Evolutionary conservation across 2,113 vertebrate genomes (phyloP).

Genomic region (Leptobrachium leishanense): DNA sequence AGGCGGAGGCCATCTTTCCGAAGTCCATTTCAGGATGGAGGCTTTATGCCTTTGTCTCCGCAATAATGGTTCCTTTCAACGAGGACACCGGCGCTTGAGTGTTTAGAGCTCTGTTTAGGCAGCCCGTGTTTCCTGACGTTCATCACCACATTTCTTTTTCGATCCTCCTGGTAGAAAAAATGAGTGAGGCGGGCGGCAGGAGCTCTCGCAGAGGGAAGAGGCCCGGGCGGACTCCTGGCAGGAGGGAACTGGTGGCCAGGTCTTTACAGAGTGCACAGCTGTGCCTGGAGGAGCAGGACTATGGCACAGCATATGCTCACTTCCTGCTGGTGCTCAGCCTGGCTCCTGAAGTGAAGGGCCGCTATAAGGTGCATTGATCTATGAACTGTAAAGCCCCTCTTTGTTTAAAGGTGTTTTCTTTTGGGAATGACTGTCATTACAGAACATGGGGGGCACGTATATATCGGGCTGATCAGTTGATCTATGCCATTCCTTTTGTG

Average conservation of each 20-base stretch:
- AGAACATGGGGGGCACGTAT: too few relatives aligned
- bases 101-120: neutral
- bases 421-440: too few relatives aligned
- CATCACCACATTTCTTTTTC: too few relatives aligned
- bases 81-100: neutral
- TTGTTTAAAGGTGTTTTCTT: too few relatives aligned
- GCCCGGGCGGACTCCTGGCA: constrained; percentile 67
- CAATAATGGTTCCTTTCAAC: neutral
- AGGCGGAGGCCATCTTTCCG: too few relatives aligned
- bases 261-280: constrained; percentile 91
- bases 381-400: too few relatives aligned
- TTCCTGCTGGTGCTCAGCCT: constrained; percentile 91
- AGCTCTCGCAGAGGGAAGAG: constrained; percentile 60
- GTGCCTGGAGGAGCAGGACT: constrained; percentile 83
- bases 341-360: constrained; percentile 81
- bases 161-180: too few relatives aligned
- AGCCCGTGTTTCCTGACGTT: neutral
- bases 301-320: constrained; percentile 93
- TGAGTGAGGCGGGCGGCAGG: neutral
- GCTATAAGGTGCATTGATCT: constrained; percentile 62
- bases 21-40: too few relatives aligned
- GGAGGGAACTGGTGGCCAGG: constrained; percentile 80
- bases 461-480: too few relatives aligned
- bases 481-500: too few relatives aligned
- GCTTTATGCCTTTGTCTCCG: neutral